A percentile compares a stretch with the other conserved stretches of the same genome.
phyloP scores from a whole-genome alignment of 2,113 vertebrate species.

The Sander vitreus region DNA sequence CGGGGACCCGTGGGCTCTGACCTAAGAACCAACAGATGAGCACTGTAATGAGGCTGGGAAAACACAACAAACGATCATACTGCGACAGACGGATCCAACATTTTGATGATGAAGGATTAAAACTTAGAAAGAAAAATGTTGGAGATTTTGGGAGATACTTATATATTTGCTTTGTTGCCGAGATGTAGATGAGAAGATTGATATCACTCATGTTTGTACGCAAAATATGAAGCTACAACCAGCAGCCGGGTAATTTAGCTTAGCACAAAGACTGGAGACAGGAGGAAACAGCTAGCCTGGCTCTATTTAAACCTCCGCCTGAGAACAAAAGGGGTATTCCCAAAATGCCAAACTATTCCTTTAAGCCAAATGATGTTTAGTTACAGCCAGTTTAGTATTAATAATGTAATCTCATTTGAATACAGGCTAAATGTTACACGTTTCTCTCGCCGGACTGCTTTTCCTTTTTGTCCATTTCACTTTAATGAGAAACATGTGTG shows the following conservation, averaged over 20 bases:
- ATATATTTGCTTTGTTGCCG: background rate
- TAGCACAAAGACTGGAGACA: background rate
- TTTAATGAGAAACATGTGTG: too few species aligned
- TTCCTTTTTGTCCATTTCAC: too few species aligned
- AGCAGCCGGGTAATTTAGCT: background rate
- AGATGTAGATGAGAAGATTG: background rate
- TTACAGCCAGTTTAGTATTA: too few species aligned
- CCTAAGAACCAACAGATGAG: constrained; percentile 62
- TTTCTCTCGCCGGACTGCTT: too few species aligned
- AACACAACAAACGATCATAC: constrained; percentile 45
- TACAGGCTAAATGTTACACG: background rate
- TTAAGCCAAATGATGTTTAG: background rate
- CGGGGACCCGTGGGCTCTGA: constrained; percentile 58
- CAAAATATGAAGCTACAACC: background rate
- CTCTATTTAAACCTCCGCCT: background rate
- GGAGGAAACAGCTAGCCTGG: background rate
- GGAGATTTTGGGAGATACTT: background rate
- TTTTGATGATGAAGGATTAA: background rate
- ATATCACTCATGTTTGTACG: background rate
- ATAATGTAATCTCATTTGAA: background rate
- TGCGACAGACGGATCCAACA: constrained; percentile 7
- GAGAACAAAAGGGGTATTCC: background rate
- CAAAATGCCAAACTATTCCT: background rate
- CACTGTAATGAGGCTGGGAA: constrained; percentile 36
- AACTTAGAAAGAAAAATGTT: background rate